Percentiles rank a stretch among this genome's conserved stretches.
phyloP scores from a whole-genome alignment of 1,140 invertebrate species.

The Drosophila lacertosa region DNA sequence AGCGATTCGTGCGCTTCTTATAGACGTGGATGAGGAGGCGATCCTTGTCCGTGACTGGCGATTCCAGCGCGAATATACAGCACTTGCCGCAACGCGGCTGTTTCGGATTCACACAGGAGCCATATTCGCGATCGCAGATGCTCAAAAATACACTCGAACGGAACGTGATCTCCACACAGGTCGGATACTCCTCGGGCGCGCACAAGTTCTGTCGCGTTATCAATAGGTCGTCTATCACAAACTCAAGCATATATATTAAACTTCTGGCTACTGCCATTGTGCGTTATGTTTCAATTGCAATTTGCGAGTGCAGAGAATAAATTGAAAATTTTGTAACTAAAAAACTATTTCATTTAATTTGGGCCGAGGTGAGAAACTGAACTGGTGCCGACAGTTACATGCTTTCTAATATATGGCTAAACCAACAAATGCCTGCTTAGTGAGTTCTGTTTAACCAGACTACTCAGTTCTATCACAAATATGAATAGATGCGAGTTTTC shows the following conservation, averaged over 20 bases:
- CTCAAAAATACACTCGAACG: conserved; percentile 69
- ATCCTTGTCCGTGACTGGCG: conserved; percentile 71
- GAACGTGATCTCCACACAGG: conserved; percentile 71
- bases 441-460: background rate
- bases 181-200: conserved; percentile 76
- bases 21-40: conserved; percentile 72
- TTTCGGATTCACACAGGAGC: conserved; percentile 61
- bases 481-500: too few species aligned
- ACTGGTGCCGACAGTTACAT: background rate
- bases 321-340: conserved; percentile 37
- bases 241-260: conserved; percentile 81
- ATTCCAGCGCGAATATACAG: conserved; percentile 73
- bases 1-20: conserved; percentile 76
- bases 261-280: conserved; percentile 12
- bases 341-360: conserved; percentile 34
- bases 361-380: conserved; percentile 35
- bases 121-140: conserved; percentile 75
- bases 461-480: too few species aligned
- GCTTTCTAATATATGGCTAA: background rate
- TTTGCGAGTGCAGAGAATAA: conserved; percentile 14
- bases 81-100: conserved; percentile 76
- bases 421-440: conserved; percentile 21
- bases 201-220: conserved; percentile 75
- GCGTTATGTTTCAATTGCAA: background rate
- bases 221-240: conserved; percentile 77